These are phyloP conservation scores for Noturus placidus DNA, from an alignment of 2,113 vertebrate species.

Conservation along the genomic window DNA sequence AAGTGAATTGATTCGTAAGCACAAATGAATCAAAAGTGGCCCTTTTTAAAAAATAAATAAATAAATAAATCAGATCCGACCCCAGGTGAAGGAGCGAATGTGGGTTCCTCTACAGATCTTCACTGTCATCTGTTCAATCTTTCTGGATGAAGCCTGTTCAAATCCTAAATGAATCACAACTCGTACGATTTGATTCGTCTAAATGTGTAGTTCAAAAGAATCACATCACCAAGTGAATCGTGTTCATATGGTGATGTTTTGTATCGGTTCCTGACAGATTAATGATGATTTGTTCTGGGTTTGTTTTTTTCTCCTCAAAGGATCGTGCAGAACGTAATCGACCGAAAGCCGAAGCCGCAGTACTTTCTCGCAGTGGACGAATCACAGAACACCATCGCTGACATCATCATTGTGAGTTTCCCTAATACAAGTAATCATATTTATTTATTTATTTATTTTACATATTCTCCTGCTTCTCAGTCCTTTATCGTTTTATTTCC, in stretches of 20 bases:
- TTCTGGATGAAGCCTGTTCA: not conserved
- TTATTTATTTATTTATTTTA: not conserved
- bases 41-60: not conserved
- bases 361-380: slow-evolving; percentile 86
- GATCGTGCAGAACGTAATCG: slow-evolving; percentile 83
- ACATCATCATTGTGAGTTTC: slow-evolving; percentile 81
- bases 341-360: slow-evolving; percentile 71
- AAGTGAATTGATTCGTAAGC: not conserved
- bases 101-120: not conserved
- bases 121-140: not conserved
- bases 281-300: not conserved
- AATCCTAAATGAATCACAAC: not conserved
- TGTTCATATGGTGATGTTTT: not conserved
- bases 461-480: slow-evolving; percentile 45
- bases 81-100: not conserved
- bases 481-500: slow-evolving; percentile 50
- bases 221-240: not conserved
- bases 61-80: not conserved
- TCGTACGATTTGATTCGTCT: not conserved
- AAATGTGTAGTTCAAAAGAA: not conserved
- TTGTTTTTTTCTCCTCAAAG: slow-evolving; percentile 65
- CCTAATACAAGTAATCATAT: not conserved
- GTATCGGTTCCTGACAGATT: not conserved
- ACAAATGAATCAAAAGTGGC: not conserved
- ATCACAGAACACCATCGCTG: slow-evolving; percentile 75